A percentile compares a stretch with the other conserved stretches of the same genome.
These are phyloP conservation scores for Petrophora chlorosata DNA, from an alignment of 2,888 invertebrate genomes.

Conservation along the genomic window DNA sequence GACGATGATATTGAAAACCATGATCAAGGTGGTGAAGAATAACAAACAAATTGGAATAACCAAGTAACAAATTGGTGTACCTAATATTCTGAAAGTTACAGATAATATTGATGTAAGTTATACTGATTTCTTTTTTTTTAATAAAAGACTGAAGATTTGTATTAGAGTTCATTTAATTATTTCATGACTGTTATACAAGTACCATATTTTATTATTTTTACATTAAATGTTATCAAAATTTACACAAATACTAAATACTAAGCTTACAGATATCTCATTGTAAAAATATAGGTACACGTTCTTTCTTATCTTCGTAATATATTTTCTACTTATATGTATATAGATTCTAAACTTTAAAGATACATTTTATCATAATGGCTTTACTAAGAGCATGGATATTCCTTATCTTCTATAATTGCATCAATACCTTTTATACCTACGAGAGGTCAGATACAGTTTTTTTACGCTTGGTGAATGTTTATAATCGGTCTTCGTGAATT, in stretches of 20 bases:
- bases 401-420: conserved; percentile 1
- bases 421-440: neutral
- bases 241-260: conserved; percentile 72
- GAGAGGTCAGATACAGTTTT: neutral
- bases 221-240: conserved; percentile 73
- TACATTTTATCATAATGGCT: conserved; percentile 33
- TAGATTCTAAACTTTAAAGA: conserved; percentile 27
- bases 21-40: conserved; percentile 9
- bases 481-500: neutral
- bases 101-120: neutral
- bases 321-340: conserved; percentile 44
- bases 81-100: neutral
- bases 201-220: conserved; percentile 55
- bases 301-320: conserved; percentile 53
- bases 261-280: conserved; percentile 71
- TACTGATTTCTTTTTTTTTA: conserved; percentile 30
- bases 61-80: too few species aligned
- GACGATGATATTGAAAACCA: conserved; percentile 38
- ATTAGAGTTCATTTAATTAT: conserved; percentile 69
- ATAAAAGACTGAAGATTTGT: conserved; percentile 72
- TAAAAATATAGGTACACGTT: conserved; percentile 77
- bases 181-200: conserved; percentile 67
- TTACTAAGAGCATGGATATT: conserved; percentile 17
- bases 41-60: conserved; percentile 5
- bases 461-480: neutral